Percentiles rank a stretch among this genome's conserved stretches.
phyloP scores from a whole-genome alignment of 1,140 invertebrate species.

The Aphis gossypii region DNA sequence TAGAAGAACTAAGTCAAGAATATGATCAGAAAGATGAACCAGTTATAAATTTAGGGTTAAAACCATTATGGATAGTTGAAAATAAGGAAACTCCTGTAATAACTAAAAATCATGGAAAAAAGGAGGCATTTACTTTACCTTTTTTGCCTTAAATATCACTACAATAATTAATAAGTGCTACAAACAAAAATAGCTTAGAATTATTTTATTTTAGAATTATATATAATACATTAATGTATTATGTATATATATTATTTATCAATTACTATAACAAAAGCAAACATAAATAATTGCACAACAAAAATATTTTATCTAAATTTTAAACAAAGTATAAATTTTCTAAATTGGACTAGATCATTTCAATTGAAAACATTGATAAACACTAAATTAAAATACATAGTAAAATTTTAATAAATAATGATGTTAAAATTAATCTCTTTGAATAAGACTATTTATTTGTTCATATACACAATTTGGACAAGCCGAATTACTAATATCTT shows the following conservation, averaged over 20 bases:
- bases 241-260: slow-evolving; percentile 51
- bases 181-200: neutral
- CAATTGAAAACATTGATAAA: slow-evolving; percentile 8
- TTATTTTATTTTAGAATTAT: neutral
- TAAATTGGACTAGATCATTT: slow-evolving; percentile 50
- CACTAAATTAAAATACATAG: neutral
- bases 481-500: slow-evolving; percentile 34
- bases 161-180: neutral
- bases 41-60: slow-evolving; percentile 57
- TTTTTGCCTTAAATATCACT: slow-evolving; percentile 50
- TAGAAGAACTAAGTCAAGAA: slow-evolving; percentile 59
- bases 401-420: slow-evolving; percentile 29
- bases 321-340: slow-evolving; percentile 33
- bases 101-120: neutral
- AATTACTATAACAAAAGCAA: slow-evolving; percentile 58
- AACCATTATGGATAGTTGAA: slow-evolving; percentile 39
- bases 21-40: slow-evolving; percentile 56
- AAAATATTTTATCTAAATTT: slow-evolving; percentile 49
- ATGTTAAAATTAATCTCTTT: slow-evolving; percentile 18
- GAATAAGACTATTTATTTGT: slow-evolving; percentile 30
- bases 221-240: neutral
- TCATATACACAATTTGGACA: slow-evolving; percentile 51
- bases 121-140: neutral
- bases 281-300: slow-evolving; percentile 58
- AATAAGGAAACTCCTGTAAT: neutral